These are phyloP conservation scores for Ploceus nigricollis DNA, from an alignment of 2,113 vertebrate species.

Conservation along the genomic window DNA sequence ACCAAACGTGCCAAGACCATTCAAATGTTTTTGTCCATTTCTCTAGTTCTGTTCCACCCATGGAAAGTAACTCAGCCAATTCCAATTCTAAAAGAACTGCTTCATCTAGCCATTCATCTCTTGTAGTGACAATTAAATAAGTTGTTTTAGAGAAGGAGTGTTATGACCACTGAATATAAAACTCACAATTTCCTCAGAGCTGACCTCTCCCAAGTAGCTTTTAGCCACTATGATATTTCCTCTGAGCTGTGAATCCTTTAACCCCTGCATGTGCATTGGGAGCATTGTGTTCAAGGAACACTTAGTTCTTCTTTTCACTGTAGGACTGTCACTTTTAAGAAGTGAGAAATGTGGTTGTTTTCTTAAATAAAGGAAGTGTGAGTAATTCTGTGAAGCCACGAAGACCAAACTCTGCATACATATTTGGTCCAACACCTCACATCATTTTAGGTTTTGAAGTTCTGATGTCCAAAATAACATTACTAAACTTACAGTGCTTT, in stretches of 20 bases:
- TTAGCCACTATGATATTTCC: neutral
- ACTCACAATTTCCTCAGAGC: neutral
- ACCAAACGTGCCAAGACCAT: neutral
- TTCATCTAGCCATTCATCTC: neutral
- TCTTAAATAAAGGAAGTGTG: conserved; percentile 30
- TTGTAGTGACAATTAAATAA: neutral
- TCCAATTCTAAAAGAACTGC: neutral
- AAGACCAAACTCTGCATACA: neutral
- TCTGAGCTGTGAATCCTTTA: neutral
- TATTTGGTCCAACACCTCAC: neutral
- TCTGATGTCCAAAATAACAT: neutral
- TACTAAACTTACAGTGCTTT: neutral
- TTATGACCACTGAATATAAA: neutral
- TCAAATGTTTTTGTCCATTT: neutral
- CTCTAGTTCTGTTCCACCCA: neutral
- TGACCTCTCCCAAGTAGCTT: neutral
- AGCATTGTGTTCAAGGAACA: neutral
- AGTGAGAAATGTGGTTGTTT: neutral
- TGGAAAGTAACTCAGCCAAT: neutral
- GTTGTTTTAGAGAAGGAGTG: neutral
- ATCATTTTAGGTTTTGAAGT: neutral
- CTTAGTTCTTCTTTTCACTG: neutral
- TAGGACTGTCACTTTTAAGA: conserved; percentile 2
- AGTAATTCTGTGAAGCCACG: conserved; percentile 29
- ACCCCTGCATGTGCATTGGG: neutral